Conservation (phyloP, 2,797 vertebrate species). For the Enteromius paludinosus region DNA sequence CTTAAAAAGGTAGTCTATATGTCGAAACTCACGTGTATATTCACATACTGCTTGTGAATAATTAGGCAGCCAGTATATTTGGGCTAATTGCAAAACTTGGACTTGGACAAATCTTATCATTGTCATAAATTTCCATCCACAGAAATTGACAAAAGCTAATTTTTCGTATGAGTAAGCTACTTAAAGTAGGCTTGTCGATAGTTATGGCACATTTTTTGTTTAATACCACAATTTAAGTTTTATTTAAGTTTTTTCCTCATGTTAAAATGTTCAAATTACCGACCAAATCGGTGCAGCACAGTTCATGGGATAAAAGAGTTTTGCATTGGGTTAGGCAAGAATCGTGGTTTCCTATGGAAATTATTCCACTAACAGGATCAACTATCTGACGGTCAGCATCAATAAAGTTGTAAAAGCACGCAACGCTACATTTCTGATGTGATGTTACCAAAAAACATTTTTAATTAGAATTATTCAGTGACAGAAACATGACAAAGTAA, state of each 20-base stretch:
- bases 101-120: not conserved
- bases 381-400: not conserved
- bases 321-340: not conserved
- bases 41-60: not conserved
- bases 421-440: not conserved
- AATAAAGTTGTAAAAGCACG: not conserved
- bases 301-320: not conserved
- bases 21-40: not conserved
- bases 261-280: not conserved
- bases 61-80: not conserved
- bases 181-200: not conserved
- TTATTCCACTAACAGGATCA: not conserved
- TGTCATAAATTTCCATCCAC: not conserved
- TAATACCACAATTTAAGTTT: not conserved
- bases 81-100: not conserved
- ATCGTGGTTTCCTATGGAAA: conserved; percentile 30
- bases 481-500: conserved; percentile 1
- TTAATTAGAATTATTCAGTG: not conserved
- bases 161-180: not conserved
- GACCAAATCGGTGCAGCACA: not conserved
- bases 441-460: not conserved
- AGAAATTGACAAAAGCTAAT: not conserved
- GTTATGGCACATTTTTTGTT: not conserved
- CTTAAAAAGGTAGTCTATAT: not conserved
- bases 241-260: not conserved